Evolutionary conservation across 2,888 invertebrate genomes (phyloP).

Genomic region (Baccha elongata): DNA sequence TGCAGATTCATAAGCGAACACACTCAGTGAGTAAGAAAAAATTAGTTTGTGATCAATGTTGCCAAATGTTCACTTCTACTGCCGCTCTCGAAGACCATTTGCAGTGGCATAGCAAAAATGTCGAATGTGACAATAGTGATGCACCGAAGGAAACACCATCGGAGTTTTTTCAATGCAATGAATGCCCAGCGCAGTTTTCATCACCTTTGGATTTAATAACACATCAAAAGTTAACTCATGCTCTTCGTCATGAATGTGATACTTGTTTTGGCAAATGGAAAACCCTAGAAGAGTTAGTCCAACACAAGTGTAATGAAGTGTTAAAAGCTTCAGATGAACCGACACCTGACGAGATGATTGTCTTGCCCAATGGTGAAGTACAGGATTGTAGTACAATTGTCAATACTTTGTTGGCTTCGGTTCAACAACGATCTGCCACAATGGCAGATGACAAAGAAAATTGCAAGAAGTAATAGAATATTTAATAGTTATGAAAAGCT

Average conservation of each 20-base stretch:
- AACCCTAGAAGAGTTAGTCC: conserved; percentile 36
- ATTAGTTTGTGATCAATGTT: conserved; percentile 32
- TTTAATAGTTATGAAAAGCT: no score
- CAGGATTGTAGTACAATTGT: conserved; percentile 47
- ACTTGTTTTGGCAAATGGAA: conserved; percentile 51
- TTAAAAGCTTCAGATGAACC: conserved; percentile 8
- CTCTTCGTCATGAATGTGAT: conserved; percentile 35
- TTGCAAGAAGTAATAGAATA: background rate
- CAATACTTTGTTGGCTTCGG: conserved; percentile 40
- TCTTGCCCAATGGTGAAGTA: conserved; percentile 49
- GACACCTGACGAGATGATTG: conserved; percentile 45
- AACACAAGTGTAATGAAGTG: conserved; percentile 42
- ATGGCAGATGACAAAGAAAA: background rate
- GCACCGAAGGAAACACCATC: background rate
- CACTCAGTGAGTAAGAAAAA: background rate
- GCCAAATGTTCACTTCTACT: conserved; percentile 13
- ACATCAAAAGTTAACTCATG: conserved; percentile 47
- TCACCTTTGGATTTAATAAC: conserved; percentile 40
- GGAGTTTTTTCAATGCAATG: conserved; percentile 39
- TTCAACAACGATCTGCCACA: background rate
- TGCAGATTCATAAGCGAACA: conserved; percentile 24
- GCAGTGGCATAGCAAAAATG: conserved; percentile 18
- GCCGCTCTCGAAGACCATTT: conserved; percentile 27
- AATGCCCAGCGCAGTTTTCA: conserved; percentile 30
- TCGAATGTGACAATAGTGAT: background rate